phyloP scores from a whole-genome alignment of 2,797 vertebrate species.

The Muraenolepis orangiensis region DNA sequence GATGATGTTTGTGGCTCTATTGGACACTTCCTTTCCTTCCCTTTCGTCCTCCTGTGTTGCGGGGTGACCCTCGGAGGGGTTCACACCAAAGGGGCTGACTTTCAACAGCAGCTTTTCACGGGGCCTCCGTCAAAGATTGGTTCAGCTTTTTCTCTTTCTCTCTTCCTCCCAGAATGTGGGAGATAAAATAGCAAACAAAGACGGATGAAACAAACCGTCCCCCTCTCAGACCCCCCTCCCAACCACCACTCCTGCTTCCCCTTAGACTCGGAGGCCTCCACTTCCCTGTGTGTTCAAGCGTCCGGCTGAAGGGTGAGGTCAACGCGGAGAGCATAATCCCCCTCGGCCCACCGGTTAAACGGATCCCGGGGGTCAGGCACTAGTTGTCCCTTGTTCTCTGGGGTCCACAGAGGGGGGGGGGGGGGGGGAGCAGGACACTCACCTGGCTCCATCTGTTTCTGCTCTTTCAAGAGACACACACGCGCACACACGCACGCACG shows the following conservation, averaged over 20 bases:
- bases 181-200: not conserved
- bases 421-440: constrained; percentile 28
- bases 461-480: not conserved
- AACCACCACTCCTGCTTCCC: not conserved
- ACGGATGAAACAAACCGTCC: not conserved
- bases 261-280: constrained; percentile 1
- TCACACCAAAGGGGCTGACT: too few relatives aligned
- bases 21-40: not conserved
- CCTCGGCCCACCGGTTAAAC: constrained; percentile 39
- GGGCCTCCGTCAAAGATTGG: too few relatives aligned
- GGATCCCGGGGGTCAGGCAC: constrained; percentile 46
- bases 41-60: not conserved
- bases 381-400: constrained; percentile 28
- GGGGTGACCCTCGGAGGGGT: too few relatives aligned
- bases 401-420: too few relatives aligned
- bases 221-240: not conserved
- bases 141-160: not conserved
- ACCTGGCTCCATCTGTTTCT: constrained; percentile 19
- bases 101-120: too few relatives aligned
- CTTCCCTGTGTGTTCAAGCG: constrained; percentile 19
- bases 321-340: constrained; percentile 28
- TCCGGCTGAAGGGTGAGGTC: constrained; percentile 43
- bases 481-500: not conserved
- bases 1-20: not conserved
- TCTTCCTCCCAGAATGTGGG: not conserved